Base-by-base conservation (phyloP, 53 echinoderm and acorn worm species). In the Luidia sarsii region DNA sequence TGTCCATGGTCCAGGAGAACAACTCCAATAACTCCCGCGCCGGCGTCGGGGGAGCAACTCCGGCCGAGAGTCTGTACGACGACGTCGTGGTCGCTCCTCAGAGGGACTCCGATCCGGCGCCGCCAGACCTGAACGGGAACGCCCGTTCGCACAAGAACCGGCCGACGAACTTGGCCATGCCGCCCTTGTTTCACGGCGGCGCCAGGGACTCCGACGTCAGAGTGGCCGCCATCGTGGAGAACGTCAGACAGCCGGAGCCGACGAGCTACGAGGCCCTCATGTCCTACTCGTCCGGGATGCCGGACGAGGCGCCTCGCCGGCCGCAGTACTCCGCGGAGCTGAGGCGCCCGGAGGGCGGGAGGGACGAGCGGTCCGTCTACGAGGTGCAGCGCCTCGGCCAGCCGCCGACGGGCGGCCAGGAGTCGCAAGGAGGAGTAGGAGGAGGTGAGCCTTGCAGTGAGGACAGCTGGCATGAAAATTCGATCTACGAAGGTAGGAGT, bases 401-500 rank as follows among this genome's bases (percentile, higher is more conserved):
- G 33, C 23, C 39, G 19, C 11, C 37, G 22, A 33, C 6, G n/a
- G 43, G 18, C 19, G 63, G 34, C 7, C 18, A 7, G 34, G 34
- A 29, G 34, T n/a, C 19, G 34, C 20, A 57, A 46, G 19, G 25
- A 2, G 59, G 15, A n/a, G 29, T 14, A 1, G 27, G 60, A 24
- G 84, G 84, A 84, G 84, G 84, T 84, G 73, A 72, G 84, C n/a
- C 33, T 20, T 13, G 4, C 1, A 38, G 14, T 19, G 39, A 39
- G 2, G 32, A 16, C 22, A 57, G 57, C 8, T 72, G 72, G 84
- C 64, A 73, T 36, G 65, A 50, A n/a, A 84, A 84, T 84, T 72
- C 71, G 37, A 48, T 67, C 9, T 84, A 84, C 50, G 72, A 84
- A 84, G 84, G 84, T 84, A 84, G 64, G 84, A 45, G n/a, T n/a